phyloP scores from a whole-genome alignment of 2,797 vertebrate genomes.

The Sebastiscus albofasciatus region DNA sequence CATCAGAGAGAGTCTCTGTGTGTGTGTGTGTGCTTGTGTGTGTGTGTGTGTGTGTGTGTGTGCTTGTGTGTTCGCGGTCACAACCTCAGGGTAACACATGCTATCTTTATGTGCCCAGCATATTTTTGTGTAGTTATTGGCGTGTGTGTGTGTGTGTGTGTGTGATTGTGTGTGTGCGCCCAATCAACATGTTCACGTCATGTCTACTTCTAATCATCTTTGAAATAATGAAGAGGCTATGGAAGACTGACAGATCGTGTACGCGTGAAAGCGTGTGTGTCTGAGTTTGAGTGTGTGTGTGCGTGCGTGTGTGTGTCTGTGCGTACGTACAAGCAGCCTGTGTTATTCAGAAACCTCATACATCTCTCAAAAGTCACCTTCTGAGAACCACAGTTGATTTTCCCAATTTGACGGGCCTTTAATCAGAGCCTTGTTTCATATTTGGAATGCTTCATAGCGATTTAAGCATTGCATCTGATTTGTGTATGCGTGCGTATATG shows the following conservation, averaged over 20 bases:
- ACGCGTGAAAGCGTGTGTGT: not conserved
- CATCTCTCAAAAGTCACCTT: slow-evolving; percentile 33
- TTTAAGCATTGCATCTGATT: not conserved
- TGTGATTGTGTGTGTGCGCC: not conserved
- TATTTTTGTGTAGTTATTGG: slow-evolving; percentile 57
- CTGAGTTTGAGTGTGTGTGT: not conserved
- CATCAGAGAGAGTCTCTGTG: slow-evolving; percentile 18
- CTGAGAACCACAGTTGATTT: not conserved
- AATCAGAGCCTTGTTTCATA: slow-evolving; percentile 3
- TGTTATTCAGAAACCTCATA: slow-evolving; percentile 11
- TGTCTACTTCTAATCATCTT: slow-evolving; percentile 66
- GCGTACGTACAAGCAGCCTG: not conserved
- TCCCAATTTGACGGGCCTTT: slow-evolving; percentile 15
- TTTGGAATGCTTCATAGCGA: not conserved
- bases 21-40: not conserved
- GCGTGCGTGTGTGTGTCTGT: not conserved
- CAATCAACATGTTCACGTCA: slow-evolving; percentile 63
- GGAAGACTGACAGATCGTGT: slow-evolving; percentile 47
- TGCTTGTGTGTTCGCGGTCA: slow-evolving; percentile 28
- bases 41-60: not conserved
- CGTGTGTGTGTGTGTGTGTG: not conserved
- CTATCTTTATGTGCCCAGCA: slow-evolving; percentile 54
- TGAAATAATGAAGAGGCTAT: slow-evolving; percentile 63
- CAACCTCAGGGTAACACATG: slow-evolving; percentile 69
- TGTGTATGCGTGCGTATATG: not conserved